Evolutionary conservation across 2,888 invertebrate genomes (phyloP).

Genomic region (Heliconius ethilla): DNA sequence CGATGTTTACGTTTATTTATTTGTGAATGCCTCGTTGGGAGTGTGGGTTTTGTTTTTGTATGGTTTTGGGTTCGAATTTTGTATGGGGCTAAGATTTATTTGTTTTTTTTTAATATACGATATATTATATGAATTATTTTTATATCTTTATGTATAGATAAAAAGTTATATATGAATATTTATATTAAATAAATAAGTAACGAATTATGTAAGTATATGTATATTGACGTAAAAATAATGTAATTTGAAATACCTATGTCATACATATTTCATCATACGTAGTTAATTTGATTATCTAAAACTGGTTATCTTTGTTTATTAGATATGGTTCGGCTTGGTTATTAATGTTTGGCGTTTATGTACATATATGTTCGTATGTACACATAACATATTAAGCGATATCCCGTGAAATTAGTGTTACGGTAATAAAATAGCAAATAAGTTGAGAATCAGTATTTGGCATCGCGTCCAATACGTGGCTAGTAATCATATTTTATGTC

Average conservation of each 20-base stretch:
- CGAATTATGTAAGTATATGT: too few relatives aligned
- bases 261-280: too few relatives aligned
- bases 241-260: too few relatives aligned
- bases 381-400: not conserved
- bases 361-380: not conserved
- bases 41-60: not conserved
- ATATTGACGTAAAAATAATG: too few relatives aligned
- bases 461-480: not conserved
- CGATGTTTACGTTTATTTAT: constrained; percentile 1
- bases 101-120: too few relatives aligned
- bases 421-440: not conserved
- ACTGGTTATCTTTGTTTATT: too few relatives aligned
- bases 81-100: not conserved
- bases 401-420: not conserved
- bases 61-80: not conserved
- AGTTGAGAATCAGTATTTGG: not conserved
- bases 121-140: too few relatives aligned
- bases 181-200: too few relatives aligned
- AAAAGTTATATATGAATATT: too few relatives aligned
- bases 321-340: too few relatives aligned
- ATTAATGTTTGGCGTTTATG: not conserved
- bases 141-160: too few relatives aligned
- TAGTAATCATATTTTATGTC: not conserved
- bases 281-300: too few relatives aligned
- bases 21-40: not conserved